A percentile compares a stretch with the other conserved stretches of the same genome.
Evolutionary conservation across 2,888 invertebrate species (phyloP).

Genomic region (Nematopogon swammerdamellus): DNA sequence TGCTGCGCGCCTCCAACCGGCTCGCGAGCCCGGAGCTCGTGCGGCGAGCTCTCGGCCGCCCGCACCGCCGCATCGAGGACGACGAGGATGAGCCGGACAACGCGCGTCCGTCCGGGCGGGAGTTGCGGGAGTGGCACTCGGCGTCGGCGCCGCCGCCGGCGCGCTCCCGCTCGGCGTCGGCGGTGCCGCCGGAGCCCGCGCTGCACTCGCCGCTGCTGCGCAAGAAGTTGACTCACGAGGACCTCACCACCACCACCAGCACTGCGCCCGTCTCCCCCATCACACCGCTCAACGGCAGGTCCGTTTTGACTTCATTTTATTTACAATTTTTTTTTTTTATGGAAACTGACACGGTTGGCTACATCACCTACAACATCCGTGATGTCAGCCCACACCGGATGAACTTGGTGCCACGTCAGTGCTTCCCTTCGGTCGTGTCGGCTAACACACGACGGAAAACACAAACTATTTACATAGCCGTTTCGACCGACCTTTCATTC

Average conservation of each 20-base stretch:
- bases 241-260: conserved; percentile 34
- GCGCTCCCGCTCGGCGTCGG: conserved; percentile 17
- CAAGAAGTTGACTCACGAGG: conserved; percentile 38
- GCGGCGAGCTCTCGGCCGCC: conserved; percentile 63
- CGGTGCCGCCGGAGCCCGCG: conserved; percentile 19
- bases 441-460: too few relatives aligned
- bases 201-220: conserved; percentile 29
- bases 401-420: too few relatives aligned
- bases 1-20: conserved; percentile 69
- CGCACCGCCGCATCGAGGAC: conserved; percentile 37
- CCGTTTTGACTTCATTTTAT: too few relatives aligned
- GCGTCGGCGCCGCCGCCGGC: conserved; percentile 30
- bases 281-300: conserved; percentile 41
- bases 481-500: too few relatives aligned
- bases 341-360: too few relatives aligned
- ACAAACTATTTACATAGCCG: too few relatives aligned
- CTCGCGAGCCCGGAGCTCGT: conserved; percentile 82
- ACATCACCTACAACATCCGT: too few relatives aligned
- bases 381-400: too few relatives aligned
- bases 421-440: too few relatives aligned
- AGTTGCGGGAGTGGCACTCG: conserved; percentile 6
- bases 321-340: too few relatives aligned
- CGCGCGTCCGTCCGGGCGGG: conserved; percentile 7
- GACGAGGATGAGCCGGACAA: conserved; percentile 31
- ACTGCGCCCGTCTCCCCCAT: conserved; percentile 18